Conservation (phyloP, 2,888 invertebrate species). For the Chydorus sphaericus region DNA sequence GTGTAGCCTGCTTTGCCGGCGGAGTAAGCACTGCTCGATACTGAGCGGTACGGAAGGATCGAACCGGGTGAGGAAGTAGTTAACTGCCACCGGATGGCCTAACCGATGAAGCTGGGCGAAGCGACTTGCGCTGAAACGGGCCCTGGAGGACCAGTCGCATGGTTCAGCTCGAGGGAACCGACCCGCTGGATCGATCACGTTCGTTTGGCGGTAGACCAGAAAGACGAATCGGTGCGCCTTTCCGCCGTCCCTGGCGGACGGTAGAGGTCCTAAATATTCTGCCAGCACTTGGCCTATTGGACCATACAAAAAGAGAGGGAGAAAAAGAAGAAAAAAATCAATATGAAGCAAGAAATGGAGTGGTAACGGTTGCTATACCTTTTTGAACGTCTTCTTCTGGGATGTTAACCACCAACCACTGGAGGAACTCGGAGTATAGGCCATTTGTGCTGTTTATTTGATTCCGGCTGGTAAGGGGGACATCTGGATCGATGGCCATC, state of each 20-base stretch:
- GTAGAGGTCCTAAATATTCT: constrained; percentile 16
- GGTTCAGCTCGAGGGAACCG: constrained; percentile 6
- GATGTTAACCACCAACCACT: constrained; percentile 17
- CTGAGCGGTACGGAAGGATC: constrained; percentile 15
- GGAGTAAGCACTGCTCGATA: constrained; percentile 1
- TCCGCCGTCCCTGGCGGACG: constrained; percentile 11
- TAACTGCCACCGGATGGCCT: constrained; percentile 14
- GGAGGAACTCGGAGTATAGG: constrained; percentile 14
- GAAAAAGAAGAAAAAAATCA: too few relatives aligned
- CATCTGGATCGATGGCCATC: constrained; percentile 17
- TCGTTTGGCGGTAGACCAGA: constrained; percentile 16
- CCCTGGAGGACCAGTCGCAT: constrained; percentile 14
- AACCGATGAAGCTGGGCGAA: constrained; percentile 11
- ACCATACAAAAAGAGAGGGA: too few relatives aligned
- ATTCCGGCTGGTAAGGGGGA: background rate
- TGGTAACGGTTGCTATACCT: too few relatives aligned
- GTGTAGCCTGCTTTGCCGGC: background rate
- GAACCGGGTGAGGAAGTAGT: constrained; percentile 17
- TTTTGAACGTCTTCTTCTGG: constrained; percentile 14
- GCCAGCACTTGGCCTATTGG: constrained; percentile 15
- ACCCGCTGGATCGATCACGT: constrained; percentile 2
- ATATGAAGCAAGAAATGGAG: too few relatives aligned
- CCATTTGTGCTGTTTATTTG: too few relatives aligned
- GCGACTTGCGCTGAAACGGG: constrained; percentile 10
- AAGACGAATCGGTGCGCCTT: constrained; percentile 16